Conservation (phyloP, 2,113 vertebrate species). For the Philantomba maxwellii region DNA sequence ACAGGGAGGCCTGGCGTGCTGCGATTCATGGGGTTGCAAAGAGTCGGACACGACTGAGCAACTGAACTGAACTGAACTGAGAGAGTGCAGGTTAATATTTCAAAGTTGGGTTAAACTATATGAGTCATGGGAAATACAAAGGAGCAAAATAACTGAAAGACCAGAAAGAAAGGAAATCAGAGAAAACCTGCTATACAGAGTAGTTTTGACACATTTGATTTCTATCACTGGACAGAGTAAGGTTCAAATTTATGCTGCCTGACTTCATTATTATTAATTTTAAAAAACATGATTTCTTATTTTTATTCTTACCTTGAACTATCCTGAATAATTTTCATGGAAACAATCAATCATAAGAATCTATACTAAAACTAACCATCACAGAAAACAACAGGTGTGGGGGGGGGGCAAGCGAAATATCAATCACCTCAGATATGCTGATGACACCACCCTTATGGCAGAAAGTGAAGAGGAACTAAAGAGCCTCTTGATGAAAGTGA, state of each 20-base stretch:
- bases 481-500: neutral
- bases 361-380: neutral
- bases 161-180: neutral
- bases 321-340: neutral
- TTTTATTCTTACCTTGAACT: neutral
- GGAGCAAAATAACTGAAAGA: neutral
- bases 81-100: neutral
- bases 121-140: neutral
- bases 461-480: neutral
- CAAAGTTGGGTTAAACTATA: neutral
- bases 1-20: no score
- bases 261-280: neutral
- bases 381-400: neutral
- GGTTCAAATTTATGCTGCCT: neutral
- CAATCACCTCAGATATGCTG: neutral
- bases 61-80: no score
- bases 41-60: rapidly evolving
- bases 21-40: rapidly evolving
- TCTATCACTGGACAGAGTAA: neutral
- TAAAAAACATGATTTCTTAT: neutral
- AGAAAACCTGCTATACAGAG: neutral
- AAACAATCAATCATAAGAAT: neutral
- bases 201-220: neutral
- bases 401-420: rapidly evolving
- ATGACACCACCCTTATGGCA: no score